phyloP scores from a whole-genome alignment of 2,113 vertebrate species.

The Bothrops jararaca region DNA sequence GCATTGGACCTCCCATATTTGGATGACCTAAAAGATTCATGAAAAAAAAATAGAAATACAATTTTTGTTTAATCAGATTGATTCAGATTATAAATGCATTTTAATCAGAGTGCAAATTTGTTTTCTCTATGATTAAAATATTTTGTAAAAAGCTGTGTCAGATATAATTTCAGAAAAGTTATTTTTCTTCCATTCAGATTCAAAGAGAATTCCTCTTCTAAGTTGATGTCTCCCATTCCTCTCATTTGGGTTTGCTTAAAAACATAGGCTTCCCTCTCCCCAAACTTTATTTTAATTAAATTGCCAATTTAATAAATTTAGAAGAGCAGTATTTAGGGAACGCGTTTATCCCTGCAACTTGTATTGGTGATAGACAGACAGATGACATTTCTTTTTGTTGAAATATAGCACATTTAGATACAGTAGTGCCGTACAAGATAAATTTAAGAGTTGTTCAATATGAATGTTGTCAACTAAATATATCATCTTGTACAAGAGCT shows the following conservation, averaged over 20 bases:
- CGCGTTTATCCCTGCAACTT: not conserved
- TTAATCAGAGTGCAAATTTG: not conserved
- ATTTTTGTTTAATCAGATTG: not conserved
- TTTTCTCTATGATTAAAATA: not conserved
- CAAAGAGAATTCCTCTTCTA: not conserved
- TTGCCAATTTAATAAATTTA: not conserved
- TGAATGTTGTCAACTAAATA: not conserved
- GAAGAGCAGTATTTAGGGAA: not conserved
- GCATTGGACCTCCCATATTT: slow-evolving; percentile 97
- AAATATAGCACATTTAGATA: not conserved
- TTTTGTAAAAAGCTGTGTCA: not conserved
- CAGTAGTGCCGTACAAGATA: not conserved
- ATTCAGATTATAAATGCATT: not conserved
- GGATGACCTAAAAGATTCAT: slow-evolving; percentile 81
- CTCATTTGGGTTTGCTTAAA: not conserved
- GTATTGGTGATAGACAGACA: not conserved
- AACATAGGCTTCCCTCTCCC: not conserved
- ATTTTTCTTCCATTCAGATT: not conserved
- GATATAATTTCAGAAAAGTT: not conserved
- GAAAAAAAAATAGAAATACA: not conserved
- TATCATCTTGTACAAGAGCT: not conserved
- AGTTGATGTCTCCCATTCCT: not conserved
- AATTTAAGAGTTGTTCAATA: not conserved
- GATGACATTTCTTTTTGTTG: not conserved
- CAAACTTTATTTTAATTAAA: not conserved